Conservation (phyloP, 2,113 vertebrate genomes). For the Petromus typicus region DNA sequence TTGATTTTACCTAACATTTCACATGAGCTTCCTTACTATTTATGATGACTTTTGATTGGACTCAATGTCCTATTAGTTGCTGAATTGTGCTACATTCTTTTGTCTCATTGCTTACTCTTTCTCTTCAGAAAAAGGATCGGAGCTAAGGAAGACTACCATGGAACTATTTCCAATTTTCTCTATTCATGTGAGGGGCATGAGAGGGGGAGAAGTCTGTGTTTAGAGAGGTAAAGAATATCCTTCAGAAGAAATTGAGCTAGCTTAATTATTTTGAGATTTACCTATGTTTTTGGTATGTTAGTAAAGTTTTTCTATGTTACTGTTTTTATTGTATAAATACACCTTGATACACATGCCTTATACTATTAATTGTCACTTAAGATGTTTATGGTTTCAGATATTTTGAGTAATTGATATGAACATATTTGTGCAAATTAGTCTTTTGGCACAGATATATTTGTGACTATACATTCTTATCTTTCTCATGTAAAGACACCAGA, state of each 20-base stretch:
- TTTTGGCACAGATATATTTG: neutral
- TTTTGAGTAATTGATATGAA: neutral
- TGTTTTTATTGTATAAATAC: neutral
- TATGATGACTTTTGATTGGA: neutral
- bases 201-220: neutral
- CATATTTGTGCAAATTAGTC: neutral
- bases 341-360: neutral
- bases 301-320: neutral
- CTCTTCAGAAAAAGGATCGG: neutral
- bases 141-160: neutral
- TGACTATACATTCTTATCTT: neutral
- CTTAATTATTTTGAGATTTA: neutral
- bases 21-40: neutral
- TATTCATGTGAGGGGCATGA: neutral
- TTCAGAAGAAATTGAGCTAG: neutral
- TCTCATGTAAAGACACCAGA: neutral
- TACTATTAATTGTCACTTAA: neutral
- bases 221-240: neutral
- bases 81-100: neutral
- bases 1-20: neutral
- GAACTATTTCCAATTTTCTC: neutral
- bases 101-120: neutral
- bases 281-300: neutral
- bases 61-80: neutral
- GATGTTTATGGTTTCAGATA: neutral